Conservation (phyloP, 2,113 vertebrate genomes). For the Cyanistes caeruleus region DNA sequence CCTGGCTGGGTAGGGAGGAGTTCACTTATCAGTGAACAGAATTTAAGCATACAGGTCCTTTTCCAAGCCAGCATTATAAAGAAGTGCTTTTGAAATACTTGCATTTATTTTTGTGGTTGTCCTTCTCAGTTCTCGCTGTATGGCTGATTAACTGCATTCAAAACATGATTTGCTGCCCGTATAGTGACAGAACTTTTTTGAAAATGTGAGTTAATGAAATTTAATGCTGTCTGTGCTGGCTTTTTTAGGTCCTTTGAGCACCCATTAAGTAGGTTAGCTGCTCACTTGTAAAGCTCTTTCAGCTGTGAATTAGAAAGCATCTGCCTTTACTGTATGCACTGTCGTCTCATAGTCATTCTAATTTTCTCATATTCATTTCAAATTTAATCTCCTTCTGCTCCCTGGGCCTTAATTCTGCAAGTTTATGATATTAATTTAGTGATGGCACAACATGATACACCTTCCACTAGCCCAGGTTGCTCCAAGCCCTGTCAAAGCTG, state of each 20-base stretch:
- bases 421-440: background rate
- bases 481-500: rapidly evolving
- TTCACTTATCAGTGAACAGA: background rate
- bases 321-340: background rate
- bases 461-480: background rate
- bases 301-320: background rate
- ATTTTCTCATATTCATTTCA: background rate
- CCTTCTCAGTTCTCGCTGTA: background rate
- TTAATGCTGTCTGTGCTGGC: background rate
- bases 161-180: background rate
- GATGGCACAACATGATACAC: background rate
- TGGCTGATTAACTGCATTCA: constrained; percentile 29
- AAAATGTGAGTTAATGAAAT: constrained; percentile 5
- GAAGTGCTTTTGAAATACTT: background rate
- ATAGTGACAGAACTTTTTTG: background rate
- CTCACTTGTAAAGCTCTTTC: background rate
- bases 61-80: background rate
- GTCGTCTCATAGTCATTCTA: background rate
- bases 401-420: background rate
- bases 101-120: background rate
- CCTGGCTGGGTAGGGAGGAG: background rate
- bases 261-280: background rate
- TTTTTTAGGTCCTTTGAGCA: background rate
- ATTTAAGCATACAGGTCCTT: background rate
- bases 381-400: background rate